Evolutionary conservation across 2,888 invertebrate species (phyloP).

Genomic region (Fabriciana adippe): DNA sequence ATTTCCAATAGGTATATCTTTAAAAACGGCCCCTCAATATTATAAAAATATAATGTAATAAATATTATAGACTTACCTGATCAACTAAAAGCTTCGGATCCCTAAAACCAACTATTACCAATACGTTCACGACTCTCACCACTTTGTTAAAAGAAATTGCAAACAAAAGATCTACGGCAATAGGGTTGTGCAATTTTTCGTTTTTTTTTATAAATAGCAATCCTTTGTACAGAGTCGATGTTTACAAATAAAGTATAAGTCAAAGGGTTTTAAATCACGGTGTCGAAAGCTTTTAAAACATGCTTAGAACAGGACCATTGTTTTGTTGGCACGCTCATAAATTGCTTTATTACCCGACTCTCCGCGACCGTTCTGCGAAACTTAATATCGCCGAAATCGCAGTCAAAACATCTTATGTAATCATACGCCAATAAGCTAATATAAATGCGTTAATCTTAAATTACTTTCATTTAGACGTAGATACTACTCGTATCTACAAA

Average conservation of each 20-base stretch:
- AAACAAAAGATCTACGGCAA: conserved; percentile 72
- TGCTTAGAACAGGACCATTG: conserved; percentile 77
- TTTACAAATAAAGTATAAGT: conserved; percentile 79
- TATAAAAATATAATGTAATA: no score
- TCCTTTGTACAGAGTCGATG: conserved; percentile 73
- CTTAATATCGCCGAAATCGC: conserved; percentile 74
- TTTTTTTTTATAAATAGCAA: conserved; percentile 65
- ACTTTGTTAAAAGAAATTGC: conserved; percentile 52
- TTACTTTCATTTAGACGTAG: conserved; percentile 37
- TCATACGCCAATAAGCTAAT: conserved; percentile 48
- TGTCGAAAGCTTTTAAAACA: conserved; percentile 81
- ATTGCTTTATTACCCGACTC: conserved; percentile 78
- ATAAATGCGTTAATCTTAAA: conserved; percentile 20
- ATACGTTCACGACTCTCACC: conserved; percentile 58
- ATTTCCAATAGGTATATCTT: no score
- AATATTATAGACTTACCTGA: conserved; percentile 6
- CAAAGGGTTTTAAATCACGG: conserved; percentile 82
- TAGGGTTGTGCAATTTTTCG: conserved; percentile 75
- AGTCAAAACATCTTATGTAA: conserved; percentile 77
- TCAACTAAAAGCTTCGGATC: conserved; percentile 29
- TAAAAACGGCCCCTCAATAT: no score
- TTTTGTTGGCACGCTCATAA: conserved; percentile 77
- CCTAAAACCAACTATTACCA: conserved; percentile 43
- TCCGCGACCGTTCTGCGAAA: conserved; percentile 67
- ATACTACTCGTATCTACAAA: conserved; percentile 39